phyloP scores from a whole-genome alignment of 1,140 invertebrate genomes.

The Heliothis subflexa region DNA sequence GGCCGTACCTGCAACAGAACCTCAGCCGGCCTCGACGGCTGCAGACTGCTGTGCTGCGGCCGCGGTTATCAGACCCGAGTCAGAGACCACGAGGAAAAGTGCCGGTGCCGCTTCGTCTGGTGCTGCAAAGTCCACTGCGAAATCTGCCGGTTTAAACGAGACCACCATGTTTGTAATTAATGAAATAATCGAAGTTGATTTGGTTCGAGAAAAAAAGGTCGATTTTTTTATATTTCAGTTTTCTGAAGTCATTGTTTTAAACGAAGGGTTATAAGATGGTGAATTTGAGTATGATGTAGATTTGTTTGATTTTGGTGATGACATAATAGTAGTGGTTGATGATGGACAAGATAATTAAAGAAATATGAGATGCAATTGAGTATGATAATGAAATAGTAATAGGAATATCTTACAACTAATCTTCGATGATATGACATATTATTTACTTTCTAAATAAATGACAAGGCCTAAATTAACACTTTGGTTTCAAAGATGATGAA shows the following conservation, averaged over 20 bases:
- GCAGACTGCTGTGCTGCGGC: conserved; percentile 95
- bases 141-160: conserved; percentile 91
- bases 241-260: conserved; percentile 7
- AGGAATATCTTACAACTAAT: not conserved
- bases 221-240: not conserved
- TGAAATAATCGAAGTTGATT: no score
- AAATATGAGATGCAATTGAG: not conserved
- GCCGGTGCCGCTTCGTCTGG: conserved; percentile 97
- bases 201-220: not conserved
- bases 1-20: conserved; percentile 94
- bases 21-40: conserved; percentile 93
- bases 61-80: conserved; percentile 96
- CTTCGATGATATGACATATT: not conserved
- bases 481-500: conserved; percentile 12
- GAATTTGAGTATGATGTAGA: not conserved
- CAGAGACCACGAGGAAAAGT: conserved; percentile 95
- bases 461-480: not conserved
- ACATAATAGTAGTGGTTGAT: not conserved
- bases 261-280: not conserved
- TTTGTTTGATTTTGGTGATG: not conserved
- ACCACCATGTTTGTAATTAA: conserved; percentile 95
- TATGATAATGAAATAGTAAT: not conserved
- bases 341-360: no score
- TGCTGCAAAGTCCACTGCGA: conserved; percentile 97
- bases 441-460: not conserved